Percentiles rank a stretch among this genome's conserved stretches.
phyloP scores from a whole-genome alignment of 2,113 vertebrate species.

The Pollimyrus isidori region DNA sequence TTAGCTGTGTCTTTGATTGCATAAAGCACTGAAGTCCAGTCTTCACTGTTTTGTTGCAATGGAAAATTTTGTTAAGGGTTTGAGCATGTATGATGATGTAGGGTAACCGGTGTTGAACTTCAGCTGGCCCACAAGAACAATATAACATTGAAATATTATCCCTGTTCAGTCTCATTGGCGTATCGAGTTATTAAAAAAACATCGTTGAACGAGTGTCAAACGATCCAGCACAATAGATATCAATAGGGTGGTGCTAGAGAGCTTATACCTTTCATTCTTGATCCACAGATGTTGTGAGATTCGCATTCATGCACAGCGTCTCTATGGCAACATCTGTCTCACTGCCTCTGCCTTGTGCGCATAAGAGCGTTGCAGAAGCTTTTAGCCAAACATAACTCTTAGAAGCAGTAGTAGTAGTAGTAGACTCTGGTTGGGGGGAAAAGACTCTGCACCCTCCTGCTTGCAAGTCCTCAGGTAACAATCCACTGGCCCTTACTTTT shows the following conservation, averaged over 20 bases:
- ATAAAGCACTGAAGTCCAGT: neutral
- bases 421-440: neutral
- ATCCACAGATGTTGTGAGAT: neutral
- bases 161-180: neutral
- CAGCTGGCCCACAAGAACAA: neutral
- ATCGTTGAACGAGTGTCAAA: neutral
- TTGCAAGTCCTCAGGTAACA: neutral
- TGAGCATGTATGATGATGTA: neutral
- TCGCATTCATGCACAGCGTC: neutral
- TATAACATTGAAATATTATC: slow-evolving; percentile 2
- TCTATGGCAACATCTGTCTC: neutral
- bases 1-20: neutral
- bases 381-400: neutral
- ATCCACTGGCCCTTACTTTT: neutral
- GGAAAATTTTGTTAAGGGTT: neutral
- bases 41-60: neutral
- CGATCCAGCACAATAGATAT: neutral
- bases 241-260: neutral
- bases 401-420: neutral
- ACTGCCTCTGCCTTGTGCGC: neutral
- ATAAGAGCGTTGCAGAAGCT: neutral
- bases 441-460: neutral
- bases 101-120: neutral
- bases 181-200: neutral
- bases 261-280: neutral